Conservation (phyloP, 1,140 invertebrate species). For the Drosophila takahashii region DNA sequence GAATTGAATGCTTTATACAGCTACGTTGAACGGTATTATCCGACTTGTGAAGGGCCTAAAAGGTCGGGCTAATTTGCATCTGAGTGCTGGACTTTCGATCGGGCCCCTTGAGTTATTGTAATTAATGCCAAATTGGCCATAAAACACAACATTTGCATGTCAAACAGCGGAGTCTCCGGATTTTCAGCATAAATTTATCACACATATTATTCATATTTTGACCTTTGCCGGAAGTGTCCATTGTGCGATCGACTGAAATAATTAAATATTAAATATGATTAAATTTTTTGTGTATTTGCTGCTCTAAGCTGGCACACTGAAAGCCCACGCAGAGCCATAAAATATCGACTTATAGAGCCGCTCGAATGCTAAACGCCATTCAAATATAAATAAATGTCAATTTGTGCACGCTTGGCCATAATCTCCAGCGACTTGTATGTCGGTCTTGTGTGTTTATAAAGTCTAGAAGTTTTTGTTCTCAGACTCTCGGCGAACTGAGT, state of each 20-base stretch:
- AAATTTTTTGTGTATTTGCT: conserved; percentile 37
- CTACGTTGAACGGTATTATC: conserved; percentile 18
- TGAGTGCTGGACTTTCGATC: conserved; percentile 59
- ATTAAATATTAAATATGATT: conserved; percentile 83
- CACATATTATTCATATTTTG: conserved; percentile 47
- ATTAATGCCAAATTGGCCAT: conserved; percentile 82
- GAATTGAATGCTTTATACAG: conserved; percentile 6
- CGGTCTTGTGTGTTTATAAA: neutral
- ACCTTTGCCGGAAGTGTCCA: conserved; percentile 67
- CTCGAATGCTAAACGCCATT: conserved; percentile 74
- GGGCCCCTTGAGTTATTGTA: conserved; percentile 66
- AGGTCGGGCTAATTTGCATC: conserved; percentile 49
- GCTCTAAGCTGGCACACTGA: conserved; percentile 8
- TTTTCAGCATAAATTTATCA: conserved; percentile 58
- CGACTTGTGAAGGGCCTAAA: conserved; percentile 49
- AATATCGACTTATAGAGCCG: conserved; percentile 65
- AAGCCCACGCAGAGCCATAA: conserved; percentile 71
- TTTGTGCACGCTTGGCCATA: conserved; percentile 77
- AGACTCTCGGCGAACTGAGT: conserved; percentile 9
- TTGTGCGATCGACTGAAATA: conserved; percentile 75
- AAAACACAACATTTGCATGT: conserved; percentile 84
- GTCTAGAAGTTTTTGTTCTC: conserved; percentile 40
- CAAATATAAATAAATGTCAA: conserved; percentile 82
- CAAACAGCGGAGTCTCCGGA: conserved; percentile 54
- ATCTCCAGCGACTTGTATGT: conserved; percentile 30